Evolutionary conservation across 2,113 vertebrate species (phyloP).

Genomic region (Syngnathus floridae): DNA sequence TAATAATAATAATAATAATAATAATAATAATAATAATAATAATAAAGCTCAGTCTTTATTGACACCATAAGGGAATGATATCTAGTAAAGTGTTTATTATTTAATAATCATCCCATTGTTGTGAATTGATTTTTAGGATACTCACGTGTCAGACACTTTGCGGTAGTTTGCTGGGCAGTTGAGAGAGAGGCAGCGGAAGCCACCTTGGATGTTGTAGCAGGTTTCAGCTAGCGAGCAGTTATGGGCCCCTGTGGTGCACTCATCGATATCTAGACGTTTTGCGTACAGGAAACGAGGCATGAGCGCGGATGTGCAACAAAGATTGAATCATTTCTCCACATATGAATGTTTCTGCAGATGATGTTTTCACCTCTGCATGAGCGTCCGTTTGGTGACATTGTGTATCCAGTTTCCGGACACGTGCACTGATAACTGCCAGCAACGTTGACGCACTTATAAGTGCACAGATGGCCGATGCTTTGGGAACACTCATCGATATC

Average conservation of each 20-base stretch:
- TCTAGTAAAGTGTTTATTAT: too few species aligned
- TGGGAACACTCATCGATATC: constrained; percentile 89
- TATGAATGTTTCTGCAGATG: neutral
- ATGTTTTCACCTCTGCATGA: constrained; percentile 80
- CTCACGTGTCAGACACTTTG: constrained; percentile 83
- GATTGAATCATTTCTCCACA: neutral
- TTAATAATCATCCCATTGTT: neutral
- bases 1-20: too few species aligned
- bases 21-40: too few species aligned
- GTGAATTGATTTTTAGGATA: neutral
- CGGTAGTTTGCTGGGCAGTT: constrained; percentile 85
- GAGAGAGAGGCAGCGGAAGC: constrained; percentile 83
- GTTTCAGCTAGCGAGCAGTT: constrained; percentile 85
- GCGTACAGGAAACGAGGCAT: neutral
- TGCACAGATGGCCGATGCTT: constrained; percentile 81
- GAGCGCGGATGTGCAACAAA: neutral
- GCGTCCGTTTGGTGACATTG: constrained; percentile 81
- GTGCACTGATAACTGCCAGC: constrained; percentile 88
- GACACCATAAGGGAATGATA: too few species aligned
- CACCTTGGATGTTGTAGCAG: constrained; percentile 90
- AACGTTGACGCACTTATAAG: constrained; percentile 87
- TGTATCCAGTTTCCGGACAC: constrained; percentile 86
- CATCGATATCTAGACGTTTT: constrained; percentile 79
- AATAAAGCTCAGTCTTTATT: too few species aligned
- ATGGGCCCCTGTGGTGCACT: constrained; percentile 81